A percentile compares a stretch with the other conserved stretches of the same genome.
These are phyloP conservation scores for Maniola jurtina DNA, from an alignment of 1,140 invertebrate species.

Conservation along the genomic window DNA sequence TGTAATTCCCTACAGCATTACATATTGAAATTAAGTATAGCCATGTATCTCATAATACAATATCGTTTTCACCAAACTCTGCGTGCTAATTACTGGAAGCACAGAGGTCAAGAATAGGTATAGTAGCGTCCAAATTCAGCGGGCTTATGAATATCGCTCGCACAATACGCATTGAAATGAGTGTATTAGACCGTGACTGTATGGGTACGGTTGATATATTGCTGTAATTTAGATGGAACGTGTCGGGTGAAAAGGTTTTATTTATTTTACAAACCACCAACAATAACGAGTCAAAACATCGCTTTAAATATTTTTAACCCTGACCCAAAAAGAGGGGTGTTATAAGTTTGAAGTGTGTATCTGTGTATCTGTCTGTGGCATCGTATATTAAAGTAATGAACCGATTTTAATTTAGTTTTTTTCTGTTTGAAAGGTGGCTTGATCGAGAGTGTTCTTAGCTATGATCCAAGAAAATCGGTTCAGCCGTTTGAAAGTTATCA, in stretches of 20 bases:
- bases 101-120: conserved; percentile 1
- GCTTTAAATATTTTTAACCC: neutral
- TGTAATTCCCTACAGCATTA: no score
- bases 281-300: neutral
- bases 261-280: neutral
- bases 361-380: no score
- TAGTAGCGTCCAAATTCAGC: conserved; percentile 6
- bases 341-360: no score
- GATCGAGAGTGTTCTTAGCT: no score
- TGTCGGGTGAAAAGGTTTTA: conserved; percentile 12
- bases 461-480: no score
- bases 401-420: no score
- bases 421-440: no score
- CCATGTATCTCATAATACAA: no score
- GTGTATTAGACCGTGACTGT: conserved; percentile 4
- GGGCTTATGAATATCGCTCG: conserved; percentile 14
- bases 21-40: no score
- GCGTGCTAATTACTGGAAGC: conserved; percentile 1
- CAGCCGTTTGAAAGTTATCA: no score
- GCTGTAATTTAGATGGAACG: conserved; percentile 18
- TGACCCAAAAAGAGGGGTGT: no score
- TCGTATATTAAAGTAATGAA: no score
- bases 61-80: neutral
- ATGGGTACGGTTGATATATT: conserved; percentile 12
- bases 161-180: conserved; percentile 15